Evolutionary conservation across 2,113 vertebrate species (phyloP), one percentile per base, ranked within the genome.

Genomic region (Oryzias javanicus): DNA sequence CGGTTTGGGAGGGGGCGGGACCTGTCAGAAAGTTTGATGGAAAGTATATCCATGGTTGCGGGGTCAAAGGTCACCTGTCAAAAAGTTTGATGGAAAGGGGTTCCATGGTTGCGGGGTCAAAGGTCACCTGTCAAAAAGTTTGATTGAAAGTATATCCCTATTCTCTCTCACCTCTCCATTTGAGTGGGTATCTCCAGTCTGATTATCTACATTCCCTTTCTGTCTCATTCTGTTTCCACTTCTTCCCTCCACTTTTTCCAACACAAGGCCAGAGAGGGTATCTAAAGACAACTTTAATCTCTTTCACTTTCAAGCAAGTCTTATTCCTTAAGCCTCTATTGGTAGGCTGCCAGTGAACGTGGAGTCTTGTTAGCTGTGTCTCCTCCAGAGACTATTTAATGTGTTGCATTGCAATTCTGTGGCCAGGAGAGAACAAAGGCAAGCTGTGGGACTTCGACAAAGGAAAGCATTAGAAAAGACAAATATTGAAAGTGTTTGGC

Each of bases 251-350:
- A 64, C 69, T 74, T 60, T 64, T 69, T 76, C 69, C 49, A 76
- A 65, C 61, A 49, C 19, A 52, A 49, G 62, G 46, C 64, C 64
- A 59, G 55, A 49, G 58, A 63, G 55, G 70, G 29, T 57, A 62
- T 48, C 65, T 72, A 70, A 77, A 77, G 62, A 79, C 61, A 25
- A 77, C 76, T 79, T 64, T 81, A 81, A 77, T 81, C 76, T 71
- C 53, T 35, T 16, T 51, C 46, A 62, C 56, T 67, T 68, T 66
- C 25, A 4, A 70, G 52, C 49, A 61, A 55, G 67, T 64, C 70
- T 59, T 61, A 14, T 67, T 55, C 55, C 59, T 51, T 70, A 64
- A 79, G 73, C 73, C 64, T 70, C 60, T 60, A 64, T 77, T 82
- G 74, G 79, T 78, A 64, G 70, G 67, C 74, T 69, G 80, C 80